A percentile compares a stretch with the other conserved stretches of the same genome.
Evolutionary conservation across 2,888 invertebrate genomes (phyloP).

Genomic region (Pheosia gnoma): DNA sequence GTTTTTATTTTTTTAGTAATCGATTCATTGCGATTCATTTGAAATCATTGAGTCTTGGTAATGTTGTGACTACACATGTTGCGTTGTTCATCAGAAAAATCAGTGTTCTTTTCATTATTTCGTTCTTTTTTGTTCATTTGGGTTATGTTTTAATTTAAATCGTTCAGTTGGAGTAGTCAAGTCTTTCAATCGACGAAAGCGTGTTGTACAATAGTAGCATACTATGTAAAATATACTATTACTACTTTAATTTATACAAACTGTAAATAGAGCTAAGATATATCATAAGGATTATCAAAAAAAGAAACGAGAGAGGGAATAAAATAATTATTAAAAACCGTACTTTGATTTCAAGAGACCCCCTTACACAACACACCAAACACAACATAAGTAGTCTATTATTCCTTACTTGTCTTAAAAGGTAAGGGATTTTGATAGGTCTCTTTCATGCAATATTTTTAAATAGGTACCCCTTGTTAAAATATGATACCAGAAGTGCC

Average conservation of each 20-base stretch:
- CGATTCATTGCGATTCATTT: conserved; percentile 54
- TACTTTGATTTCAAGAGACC: conserved; percentile 53
- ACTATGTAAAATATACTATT: conserved; percentile 77
- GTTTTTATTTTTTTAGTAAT: conserved; percentile 66
- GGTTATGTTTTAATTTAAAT: conserved; percentile 33
- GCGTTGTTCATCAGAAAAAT: conserved; percentile 42
- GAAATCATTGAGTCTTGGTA: conserved; percentile 57
- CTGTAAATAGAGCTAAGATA: conserved; percentile 82
- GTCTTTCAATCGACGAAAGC: conserved; percentile 72
- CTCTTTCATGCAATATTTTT: no score
- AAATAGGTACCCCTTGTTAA: no score
- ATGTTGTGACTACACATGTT: conserved; percentile 41
- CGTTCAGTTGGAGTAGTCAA: conserved; percentile 63
- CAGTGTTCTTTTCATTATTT: conserved; percentile 45
- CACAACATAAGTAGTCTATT: no score
- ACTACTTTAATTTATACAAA: conserved; percentile 81
- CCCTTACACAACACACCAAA: background rate
- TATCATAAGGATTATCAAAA: conserved; percentile 75
- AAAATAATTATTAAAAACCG: conserved; percentile 70
- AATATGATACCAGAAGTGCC: no score
- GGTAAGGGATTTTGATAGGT: no score
- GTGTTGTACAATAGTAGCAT: conserved; percentile 79
- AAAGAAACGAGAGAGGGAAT: conserved; percentile 80
- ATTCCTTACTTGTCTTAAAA: no score
- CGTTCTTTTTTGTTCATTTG: conserved; percentile 37